Conservation (phyloP, 2,797 vertebrate species). For the Alexandromys oeconomus region DNA sequence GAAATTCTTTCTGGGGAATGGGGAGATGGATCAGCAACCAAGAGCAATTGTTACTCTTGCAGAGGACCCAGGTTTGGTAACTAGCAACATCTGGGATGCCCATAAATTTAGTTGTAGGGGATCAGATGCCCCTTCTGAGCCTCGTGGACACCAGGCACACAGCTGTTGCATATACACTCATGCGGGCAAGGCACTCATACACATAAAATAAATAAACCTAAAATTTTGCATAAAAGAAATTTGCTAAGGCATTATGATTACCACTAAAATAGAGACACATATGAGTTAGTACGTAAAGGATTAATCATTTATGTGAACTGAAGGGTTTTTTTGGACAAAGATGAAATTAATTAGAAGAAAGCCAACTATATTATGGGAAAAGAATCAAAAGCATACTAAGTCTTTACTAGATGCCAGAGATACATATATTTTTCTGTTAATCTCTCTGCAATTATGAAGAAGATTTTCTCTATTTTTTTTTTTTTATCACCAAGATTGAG, state of each 20-base stretch:
- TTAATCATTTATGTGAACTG: neutral
- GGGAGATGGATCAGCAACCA: neutral
- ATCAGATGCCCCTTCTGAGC: neutral
- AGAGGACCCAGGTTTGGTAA: neutral
- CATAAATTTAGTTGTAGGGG: neutral
- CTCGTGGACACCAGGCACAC: neutral
- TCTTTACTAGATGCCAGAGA: neutral
- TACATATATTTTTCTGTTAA: neutral
- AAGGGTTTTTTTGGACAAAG: slow-evolving; percentile 35
- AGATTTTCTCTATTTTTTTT: neutral
- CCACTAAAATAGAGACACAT: neutral
- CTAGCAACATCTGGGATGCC: neutral
- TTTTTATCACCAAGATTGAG: slow-evolving; percentile 11
- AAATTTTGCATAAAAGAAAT: neutral
- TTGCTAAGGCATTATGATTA: slow-evolving; percentile 1
- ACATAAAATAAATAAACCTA: neutral
- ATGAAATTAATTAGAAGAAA: slow-evolving; percentile 26
- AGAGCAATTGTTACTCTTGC: neutral
- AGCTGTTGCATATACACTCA: neutral
- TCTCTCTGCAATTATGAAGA: neutral
- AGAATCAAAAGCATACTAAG: neutral
- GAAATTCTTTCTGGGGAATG: neutral
- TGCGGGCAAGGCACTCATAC: neutral
- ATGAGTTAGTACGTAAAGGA: neutral
- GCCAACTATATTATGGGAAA: neutral